Percentiles rank a stretch among this genome's conserved stretches.
These are phyloP conservation scores for Microctenopoma stevenorrisi DNA, from an alignment of 2,797 vertebrate genomes.

Conservation along the genomic window DNA sequence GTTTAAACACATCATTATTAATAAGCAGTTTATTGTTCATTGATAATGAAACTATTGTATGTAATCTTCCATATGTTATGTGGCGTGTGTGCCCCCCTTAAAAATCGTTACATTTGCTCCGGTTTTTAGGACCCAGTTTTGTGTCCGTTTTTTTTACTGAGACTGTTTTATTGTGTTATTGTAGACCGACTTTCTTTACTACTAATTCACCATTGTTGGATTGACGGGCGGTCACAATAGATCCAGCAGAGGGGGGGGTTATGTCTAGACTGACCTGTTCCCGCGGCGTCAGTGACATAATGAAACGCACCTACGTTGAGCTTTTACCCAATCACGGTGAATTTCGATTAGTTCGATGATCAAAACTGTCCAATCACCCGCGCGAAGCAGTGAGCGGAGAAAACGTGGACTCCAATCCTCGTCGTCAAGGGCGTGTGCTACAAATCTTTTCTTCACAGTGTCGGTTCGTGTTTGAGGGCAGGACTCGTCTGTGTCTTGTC, in stretches of 20 bases:
- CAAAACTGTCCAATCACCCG: conserved; percentile 57
- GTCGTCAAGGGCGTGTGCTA: conserved; percentile 77
- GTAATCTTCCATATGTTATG: too few relatives aligned
- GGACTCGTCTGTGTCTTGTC: conserved; percentile 46
- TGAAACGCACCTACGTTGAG: conserved; percentile 41
- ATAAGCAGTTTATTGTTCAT: too few relatives aligned
- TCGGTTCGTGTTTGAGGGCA: conserved; percentile 65
- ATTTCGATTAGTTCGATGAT: conserved; percentile 45
- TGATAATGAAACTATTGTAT: too few relatives aligned
- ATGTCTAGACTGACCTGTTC: conserved; percentile 49
- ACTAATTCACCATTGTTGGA: conserved; percentile 12
- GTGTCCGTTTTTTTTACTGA: not conserved
- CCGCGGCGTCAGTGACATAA: conserved; percentile 57
- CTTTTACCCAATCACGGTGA: conserved; percentile 56
- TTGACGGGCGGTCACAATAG: conserved; percentile 16
- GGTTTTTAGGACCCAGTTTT: not conserved
- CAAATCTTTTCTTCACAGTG: conserved; percentile 77
- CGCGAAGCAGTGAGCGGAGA: conserved; percentile 8
- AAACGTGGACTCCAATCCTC: conserved; percentile 74
- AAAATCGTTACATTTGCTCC: too few relatives aligned
- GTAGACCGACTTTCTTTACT: not conserved
- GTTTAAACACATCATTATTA: too few relatives aligned
- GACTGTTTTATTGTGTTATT: not conserved
- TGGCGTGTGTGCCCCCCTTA: too few relatives aligned
- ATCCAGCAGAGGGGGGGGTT: conserved; percentile 23